Conservation (phyloP, 2,888 invertebrate genomes). For the Pyralis farinalis region DNA sequence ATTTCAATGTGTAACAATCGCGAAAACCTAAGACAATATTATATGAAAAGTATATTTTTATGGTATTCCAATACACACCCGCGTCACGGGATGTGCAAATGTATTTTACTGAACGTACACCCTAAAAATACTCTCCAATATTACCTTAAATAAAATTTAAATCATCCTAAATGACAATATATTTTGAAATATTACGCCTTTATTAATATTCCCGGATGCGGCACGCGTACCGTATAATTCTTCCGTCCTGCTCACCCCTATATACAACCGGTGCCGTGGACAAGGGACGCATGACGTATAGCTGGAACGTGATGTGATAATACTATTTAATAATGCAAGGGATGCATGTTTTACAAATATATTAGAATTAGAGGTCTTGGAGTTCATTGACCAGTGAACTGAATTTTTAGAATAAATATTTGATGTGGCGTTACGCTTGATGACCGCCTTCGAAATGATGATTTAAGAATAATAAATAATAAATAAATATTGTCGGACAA, state of each 20-base stretch:
- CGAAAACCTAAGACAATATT: too few relatives aligned
- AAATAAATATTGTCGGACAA: too few relatives aligned
- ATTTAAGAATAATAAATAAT: too few relatives aligned
- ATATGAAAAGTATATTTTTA: too few relatives aligned
- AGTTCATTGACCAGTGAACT: not conserved
- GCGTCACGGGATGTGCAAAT: too few relatives aligned
- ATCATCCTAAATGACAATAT: not conserved
- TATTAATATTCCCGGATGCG: constrained; percentile 37
- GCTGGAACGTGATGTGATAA: constrained; percentile 48
- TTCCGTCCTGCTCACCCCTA: constrained; percentile 17
- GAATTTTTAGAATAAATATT: too few relatives aligned
- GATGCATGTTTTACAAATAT: constrained; percentile 13
- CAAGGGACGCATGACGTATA: constrained; percentile 39
- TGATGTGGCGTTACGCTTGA: too few relatives aligned
- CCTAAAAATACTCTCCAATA: too few relatives aligned
- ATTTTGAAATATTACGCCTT: constrained; percentile 12
- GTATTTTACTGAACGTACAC: too few relatives aligned
- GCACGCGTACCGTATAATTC: constrained; percentile 37
- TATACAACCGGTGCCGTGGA: constrained; percentile 28
- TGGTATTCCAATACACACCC: too few relatives aligned
- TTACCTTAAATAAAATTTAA: not conserved
- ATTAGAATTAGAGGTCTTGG: not conserved
- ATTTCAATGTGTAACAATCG: too few relatives aligned
- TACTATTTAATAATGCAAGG: constrained; percentile 46
- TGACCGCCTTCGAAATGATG: too few relatives aligned